These are phyloP conservation scores for Poicephalus meyeri DNA, from an alignment of 2,113 vertebrate species.

Conservation along the genomic window DNA sequence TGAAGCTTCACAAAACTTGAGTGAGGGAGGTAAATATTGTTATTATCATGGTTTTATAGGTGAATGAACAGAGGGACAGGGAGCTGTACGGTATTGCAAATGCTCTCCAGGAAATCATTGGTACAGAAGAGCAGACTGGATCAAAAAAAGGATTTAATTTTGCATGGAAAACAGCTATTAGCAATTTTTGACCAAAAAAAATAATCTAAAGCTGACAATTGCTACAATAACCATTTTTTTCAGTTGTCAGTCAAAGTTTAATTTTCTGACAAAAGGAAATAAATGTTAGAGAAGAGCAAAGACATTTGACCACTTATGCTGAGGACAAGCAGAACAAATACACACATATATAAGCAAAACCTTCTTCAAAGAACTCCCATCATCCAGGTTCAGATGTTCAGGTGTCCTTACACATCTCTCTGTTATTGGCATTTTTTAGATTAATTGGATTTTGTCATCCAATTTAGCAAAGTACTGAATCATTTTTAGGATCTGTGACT, in stretches of 20 bases:
- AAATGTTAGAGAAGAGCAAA: not conserved
- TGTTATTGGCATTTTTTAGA: not conserved
- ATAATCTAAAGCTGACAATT: not conserved
- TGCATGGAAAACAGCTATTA: not conserved
- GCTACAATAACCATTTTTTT: not conserved
- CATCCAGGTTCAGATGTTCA: not conserved
- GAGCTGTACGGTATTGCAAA: not conserved
- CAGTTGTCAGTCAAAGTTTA: not conserved
- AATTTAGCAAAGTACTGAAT: not conserved
- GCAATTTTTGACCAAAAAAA: not conserved
- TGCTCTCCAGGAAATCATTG: not conserved
- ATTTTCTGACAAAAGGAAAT: not conserved
- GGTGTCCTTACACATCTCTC: not conserved
- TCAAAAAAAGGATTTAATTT: not conserved
- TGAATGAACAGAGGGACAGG: not conserved
- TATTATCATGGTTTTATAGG: not conserved
- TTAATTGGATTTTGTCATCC: not conserved
- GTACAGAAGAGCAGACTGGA: not conserved
- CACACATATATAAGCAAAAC: not conserved
- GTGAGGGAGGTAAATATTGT: not conserved
- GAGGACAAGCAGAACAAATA: not conserved
- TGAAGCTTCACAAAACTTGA: constrained; percentile 11
- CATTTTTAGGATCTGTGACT: not conserved
- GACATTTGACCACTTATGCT: not conserved
- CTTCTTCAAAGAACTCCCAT: not conserved